Percentiles rank a stretch among this genome's conserved stretches.
Conservation (phyloP, 2,888 invertebrate species). For the Gymnocheta viridis region DNA sequence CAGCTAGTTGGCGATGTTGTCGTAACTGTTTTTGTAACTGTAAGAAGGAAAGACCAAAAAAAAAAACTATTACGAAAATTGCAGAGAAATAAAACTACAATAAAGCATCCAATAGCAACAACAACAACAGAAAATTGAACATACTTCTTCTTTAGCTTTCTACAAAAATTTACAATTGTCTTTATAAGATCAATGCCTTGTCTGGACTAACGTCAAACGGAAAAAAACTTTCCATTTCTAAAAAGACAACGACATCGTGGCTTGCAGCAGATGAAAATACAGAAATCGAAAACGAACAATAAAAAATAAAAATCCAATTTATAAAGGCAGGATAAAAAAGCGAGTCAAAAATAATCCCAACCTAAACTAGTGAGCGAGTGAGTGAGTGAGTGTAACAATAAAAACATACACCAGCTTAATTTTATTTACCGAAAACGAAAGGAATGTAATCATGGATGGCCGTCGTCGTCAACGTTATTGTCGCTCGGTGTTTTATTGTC, state of each 20-base stretch:
- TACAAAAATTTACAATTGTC: conserved; percentile 59
- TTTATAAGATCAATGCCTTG: conserved; percentile 69
- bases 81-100: conserved; percentile 43
- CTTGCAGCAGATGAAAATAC: conserved; percentile 58
- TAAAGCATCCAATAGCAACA: conserved; percentile 6
- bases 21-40: conserved; percentile 49
- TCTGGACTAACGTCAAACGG: conserved; percentile 63
- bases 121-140: conserved; percentile 3
- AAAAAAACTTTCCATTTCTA: conserved; percentile 69
- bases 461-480: conserved; percentile 19
- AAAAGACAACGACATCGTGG: conserved; percentile 65
- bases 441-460: conserved; percentile 60
- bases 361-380: conserved; percentile 22
- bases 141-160: conserved; percentile 64
- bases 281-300: conserved; percentile 48
- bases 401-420: conserved; percentile 31
- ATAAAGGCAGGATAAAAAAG: conserved; percentile 56
- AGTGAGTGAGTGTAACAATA: conserved; percentile 39
- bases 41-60: conserved; percentile 9
- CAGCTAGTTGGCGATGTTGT: conserved; percentile 59
- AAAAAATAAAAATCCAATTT: conserved; percentile 52
- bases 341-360: conserved; percentile 50
- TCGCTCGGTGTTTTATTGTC: conserved; percentile 39
- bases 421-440: conserved; percentile 58
- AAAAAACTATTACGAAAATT: conserved; percentile 16